phyloP scores from a whole-genome alignment of 2,797 vertebrate genomes.

The Saxicola maurus region DNA sequence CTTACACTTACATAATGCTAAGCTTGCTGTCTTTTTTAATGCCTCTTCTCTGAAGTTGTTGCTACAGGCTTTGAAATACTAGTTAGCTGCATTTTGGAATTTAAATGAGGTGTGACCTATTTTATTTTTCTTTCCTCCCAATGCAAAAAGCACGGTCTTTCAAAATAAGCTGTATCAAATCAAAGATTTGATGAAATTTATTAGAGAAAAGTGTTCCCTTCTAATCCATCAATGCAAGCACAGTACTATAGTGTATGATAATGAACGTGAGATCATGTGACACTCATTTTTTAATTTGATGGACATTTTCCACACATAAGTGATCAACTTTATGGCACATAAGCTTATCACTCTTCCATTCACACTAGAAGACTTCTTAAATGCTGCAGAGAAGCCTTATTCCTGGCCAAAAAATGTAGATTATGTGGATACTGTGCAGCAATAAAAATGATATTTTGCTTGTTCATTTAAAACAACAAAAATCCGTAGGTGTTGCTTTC shows the following conservation, averaged over 20 bases:
- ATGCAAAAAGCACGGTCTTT: neutral
- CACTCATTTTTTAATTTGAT: neutral
- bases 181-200: neutral
- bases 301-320: accelerated
- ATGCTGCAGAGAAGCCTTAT: neutral
- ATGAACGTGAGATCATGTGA: neutral
- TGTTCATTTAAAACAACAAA: neutral
- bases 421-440: neutral
- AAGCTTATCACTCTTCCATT: neutral
- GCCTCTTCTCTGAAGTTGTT: conserved; percentile 11
- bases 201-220: neutral
- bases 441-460: neutral
- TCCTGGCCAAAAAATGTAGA: neutral
- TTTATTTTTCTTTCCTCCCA: neutral
- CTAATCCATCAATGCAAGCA: neutral
- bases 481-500: neutral
- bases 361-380: neutral
- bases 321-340: neutral
- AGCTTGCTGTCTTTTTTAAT: neutral
- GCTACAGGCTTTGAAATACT: conserved; percentile 34
- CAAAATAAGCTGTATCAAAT: neutral
- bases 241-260: neutral
- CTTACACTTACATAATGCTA: neutral
- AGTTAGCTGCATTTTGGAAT: conserved; percentile 24
- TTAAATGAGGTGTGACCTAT: conserved; percentile 27